A percentile compares a stretch with the other conserved stretches of the same genome.
phyloP scores from a whole-genome alignment of 2,888 invertebrate genomes.

The Pollenia labialis region DNA sequence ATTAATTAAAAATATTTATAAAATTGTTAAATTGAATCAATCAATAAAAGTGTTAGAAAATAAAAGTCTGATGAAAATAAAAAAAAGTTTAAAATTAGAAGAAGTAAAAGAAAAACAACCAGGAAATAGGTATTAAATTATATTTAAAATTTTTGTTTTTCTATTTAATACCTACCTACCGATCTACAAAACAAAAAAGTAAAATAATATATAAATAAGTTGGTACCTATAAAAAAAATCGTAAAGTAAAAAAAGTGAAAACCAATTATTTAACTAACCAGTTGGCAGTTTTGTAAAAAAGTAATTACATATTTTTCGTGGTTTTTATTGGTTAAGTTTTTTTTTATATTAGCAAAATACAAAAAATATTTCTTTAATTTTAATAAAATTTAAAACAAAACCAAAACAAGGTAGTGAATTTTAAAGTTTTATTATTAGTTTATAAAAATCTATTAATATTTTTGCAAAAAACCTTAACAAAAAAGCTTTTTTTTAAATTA shows the following conservation, averaged over 20 bases:
- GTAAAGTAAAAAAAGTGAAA: slow-evolving; percentile 68
- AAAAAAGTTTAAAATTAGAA: slow-evolving; percentile 14
- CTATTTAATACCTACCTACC: no score
- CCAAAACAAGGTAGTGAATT: slow-evolving; percentile 30
- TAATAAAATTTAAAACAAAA: background rate
- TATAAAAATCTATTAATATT: slow-evolving; percentile 12
- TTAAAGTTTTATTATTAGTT: background rate
- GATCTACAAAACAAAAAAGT: slow-evolving; percentile 48
- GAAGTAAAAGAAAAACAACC: slow-evolving; percentile 38
- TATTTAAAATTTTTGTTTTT: slow-evolving; percentile 59
- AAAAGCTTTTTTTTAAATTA: background rate
- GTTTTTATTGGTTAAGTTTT: slow-evolving; percentile 50
- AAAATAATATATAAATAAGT: slow-evolving; percentile 3
- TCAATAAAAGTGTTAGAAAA: slow-evolving; percentile 26
- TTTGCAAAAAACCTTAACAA: background rate
- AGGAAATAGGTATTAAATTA: slow-evolving; percentile 59
- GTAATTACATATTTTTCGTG: slow-evolving; percentile 30
- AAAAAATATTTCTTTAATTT: slow-evolving; percentile 3
- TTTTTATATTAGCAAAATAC: slow-evolving; percentile 20
- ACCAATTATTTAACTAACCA: slow-evolving; percentile 70
- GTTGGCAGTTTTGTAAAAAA: slow-evolving; percentile 68
- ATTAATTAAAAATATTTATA: slow-evolving; percentile 42
- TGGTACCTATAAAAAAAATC: slow-evolving; percentile 13
- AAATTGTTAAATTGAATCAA: slow-evolving; percentile 36
- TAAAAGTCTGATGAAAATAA: slow-evolving; percentile 27